Conservation (phyloP, 2,113 vertebrate genomes). For the Rhinolophus ferrumequinum region DNA sequence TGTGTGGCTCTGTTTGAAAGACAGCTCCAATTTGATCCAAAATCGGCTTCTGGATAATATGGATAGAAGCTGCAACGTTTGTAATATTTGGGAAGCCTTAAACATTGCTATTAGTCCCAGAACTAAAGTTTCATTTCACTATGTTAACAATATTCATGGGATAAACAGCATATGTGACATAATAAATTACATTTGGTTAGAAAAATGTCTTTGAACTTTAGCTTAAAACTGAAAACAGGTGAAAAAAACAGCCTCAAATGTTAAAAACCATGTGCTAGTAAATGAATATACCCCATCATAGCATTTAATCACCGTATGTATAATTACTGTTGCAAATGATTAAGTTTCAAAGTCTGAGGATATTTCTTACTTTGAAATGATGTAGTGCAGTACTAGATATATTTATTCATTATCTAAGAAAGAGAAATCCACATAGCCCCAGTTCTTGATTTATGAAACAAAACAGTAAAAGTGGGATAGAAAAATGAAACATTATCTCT, state of each 20-base stretch:
- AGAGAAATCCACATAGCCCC: background rate
- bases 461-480: background rate
- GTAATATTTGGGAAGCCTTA: conserved; percentile 50
- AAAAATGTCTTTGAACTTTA: conserved; percentile 72
- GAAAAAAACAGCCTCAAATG: background rate
- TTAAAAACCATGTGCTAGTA: conserved; percentile 43
- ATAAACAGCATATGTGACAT: conserved; percentile 20
- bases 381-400: background rate
- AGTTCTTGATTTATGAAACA: background rate
- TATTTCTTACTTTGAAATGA: conserved; percentile 24
- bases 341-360: conserved; percentile 42
- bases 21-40: conserved; percentile 69
- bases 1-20: conserved; percentile 62
- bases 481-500: background rate
- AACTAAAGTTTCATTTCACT: conserved; percentile 30
- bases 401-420: background rate
- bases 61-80: conserved; percentile 25
- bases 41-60: conserved; percentile 53
- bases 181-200: conserved; percentile 57
- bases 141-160: background rate
- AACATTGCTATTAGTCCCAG: conserved; percentile 17
- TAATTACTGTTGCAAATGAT: conserved; percentile 36
- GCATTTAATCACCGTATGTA: conserved; percentile 52
- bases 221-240: conserved; percentile 61
- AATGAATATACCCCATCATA: background rate